A percentile compares a stretch with the other conserved stretches of the same genome.
phyloP scores from a whole-genome alignment of 2,113 vertebrate species.

The Scytalopus superciliaris region DNA sequence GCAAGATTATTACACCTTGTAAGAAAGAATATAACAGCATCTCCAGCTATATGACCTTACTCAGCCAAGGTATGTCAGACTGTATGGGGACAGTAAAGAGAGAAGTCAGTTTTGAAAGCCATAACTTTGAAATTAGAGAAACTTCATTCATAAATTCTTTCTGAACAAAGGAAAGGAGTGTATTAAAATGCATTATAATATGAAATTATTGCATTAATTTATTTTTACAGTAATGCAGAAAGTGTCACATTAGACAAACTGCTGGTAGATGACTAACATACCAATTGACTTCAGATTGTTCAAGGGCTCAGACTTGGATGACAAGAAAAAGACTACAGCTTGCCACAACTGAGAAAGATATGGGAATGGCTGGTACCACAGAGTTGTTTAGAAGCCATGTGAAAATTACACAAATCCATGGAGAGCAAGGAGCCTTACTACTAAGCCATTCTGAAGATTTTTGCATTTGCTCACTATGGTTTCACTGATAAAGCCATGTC shows the following conservation, averaged over 20 bases:
- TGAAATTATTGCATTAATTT: neutral
- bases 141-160: neutral
- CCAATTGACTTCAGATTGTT: neutral
- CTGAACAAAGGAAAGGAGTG: neutral
- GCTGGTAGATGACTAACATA: neutral
- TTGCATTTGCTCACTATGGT: neutral
- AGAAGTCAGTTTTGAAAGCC: neutral
- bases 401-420: neutral
- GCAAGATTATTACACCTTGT: neutral
- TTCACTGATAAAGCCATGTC: neutral
- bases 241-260: neutral
- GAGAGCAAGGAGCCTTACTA: neutral
- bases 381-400: neutral
- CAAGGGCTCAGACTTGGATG: neutral
- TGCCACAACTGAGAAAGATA: neutral
- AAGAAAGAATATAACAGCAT: neutral
- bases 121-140: neutral
- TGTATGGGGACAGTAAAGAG: neutral
- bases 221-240: neutral
- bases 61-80: neutral
- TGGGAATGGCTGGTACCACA: neutral
- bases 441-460: neutral
- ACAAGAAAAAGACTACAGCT: neutral
- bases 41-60: neutral
- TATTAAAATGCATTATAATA: neutral